Conservation (phyloP, 2,113 vertebrate species). For the Oryzias woworae region DNA sequence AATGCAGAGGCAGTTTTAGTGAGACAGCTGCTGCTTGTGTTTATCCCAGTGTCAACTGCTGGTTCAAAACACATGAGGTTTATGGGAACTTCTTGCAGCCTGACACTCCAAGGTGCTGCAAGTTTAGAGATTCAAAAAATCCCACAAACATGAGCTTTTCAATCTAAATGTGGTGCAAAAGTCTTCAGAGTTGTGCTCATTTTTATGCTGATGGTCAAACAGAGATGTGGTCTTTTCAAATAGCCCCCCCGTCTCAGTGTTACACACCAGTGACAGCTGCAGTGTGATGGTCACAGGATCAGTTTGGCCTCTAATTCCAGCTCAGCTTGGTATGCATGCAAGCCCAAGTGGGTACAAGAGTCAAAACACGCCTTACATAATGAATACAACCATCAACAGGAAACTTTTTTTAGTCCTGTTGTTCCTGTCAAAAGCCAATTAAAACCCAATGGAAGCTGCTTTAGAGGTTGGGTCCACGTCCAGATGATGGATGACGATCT, state of each 20-base stretch:
- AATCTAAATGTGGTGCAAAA: background rate
- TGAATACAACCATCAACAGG: conserved; percentile 20
- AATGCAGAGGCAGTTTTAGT: conserved; percentile 42
- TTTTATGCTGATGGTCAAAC: background rate
- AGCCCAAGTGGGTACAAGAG: conserved; percentile 30
- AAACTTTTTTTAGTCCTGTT: background rate
- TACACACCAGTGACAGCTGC: conserved; percentile 72
- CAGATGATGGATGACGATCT: conserved; percentile 45
- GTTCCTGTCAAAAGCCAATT: background rate
- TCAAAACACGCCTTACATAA: conserved; percentile 32
- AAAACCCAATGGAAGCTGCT: too few relatives aligned
- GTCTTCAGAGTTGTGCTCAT: background rate
- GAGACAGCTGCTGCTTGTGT: conserved; percentile 64
- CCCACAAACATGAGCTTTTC: background rate
- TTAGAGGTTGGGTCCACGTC: conserved; percentile 2
- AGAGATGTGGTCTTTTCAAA: conserved; percentile 38
- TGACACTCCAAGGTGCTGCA: conserved; percentile 39
- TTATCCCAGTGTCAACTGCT: conserved; percentile 61
- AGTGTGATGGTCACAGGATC: conserved; percentile 67
- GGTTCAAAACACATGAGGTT: conserved; percentile 50
- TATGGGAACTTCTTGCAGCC: conserved; percentile 48
- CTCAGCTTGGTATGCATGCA: conserved; percentile 52
- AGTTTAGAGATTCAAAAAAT: conserved; percentile 21
- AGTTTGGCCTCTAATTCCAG: conserved; percentile 29
- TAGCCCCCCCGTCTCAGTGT: conserved; percentile 51